Conservation (phyloP, 2,888 invertebrate genomes). For the Ichneumoninae sp. region DNA sequence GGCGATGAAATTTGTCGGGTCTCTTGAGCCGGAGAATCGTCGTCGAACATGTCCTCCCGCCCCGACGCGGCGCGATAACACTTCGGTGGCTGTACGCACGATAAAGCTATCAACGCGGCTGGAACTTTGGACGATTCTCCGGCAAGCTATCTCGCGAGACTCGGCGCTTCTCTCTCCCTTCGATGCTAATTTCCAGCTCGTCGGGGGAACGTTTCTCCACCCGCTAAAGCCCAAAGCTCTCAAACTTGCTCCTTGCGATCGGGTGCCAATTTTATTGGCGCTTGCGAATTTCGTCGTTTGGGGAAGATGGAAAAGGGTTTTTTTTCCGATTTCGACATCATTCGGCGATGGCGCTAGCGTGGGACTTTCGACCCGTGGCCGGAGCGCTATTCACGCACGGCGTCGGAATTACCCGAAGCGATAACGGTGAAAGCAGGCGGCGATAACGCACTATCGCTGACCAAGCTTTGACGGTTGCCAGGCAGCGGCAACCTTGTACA, state of each 20-base stretch:
- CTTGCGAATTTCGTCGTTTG: neutral
- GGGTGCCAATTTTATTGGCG: conserved; percentile 2
- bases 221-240: neutral
- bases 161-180: conserved; percentile 1
- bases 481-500: conserved; percentile 46
- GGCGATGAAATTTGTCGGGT: conserved; percentile 46
- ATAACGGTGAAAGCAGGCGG: conserved; percentile 47
- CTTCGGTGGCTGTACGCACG: conserved; percentile 53
- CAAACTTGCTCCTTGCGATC: neutral
- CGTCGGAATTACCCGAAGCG: conserved; percentile 13
- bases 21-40: conserved; percentile 34
- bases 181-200: conserved; percentile 51
- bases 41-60: conserved; percentile 27
- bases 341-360: neutral
- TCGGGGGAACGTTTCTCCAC: neutral
- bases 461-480: conserved; percentile 28
- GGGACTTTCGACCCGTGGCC: neutral
- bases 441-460: conserved; percentile 59
- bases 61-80: conserved; percentile 48
- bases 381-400: neutral
- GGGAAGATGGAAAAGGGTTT: neutral
- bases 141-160: conserved; percentile 29
- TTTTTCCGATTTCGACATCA: neutral
- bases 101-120: conserved; percentile 58
- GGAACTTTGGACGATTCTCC: conserved; percentile 50